Conservation (phyloP, 2,888 invertebrate genomes). For the Nomada lathburiana region DNA sequence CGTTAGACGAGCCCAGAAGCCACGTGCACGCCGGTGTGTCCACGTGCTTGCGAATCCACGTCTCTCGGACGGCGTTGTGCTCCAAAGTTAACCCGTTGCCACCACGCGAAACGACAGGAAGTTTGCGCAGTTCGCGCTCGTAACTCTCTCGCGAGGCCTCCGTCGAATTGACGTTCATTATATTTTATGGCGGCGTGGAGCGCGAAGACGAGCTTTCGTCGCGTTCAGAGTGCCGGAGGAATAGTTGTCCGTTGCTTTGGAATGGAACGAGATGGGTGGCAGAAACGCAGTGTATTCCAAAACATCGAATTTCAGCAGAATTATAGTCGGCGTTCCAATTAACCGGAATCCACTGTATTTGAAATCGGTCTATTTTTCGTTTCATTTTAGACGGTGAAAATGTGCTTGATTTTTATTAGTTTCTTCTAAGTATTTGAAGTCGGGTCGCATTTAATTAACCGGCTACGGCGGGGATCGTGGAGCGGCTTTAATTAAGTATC, state of each 20-base stretch:
- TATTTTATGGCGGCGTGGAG: constrained; percentile 60
- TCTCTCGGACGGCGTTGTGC: neutral
- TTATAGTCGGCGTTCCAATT: no score
- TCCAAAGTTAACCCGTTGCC: neutral
- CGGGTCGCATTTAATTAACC: neutral
- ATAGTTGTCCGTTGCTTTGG: no score
- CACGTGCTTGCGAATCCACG: constrained; percentile 58
- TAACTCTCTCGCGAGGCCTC: constrained; percentile 43
- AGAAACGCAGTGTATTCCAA: no score
- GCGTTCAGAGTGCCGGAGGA: neutral
- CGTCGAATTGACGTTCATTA: constrained; percentile 67
- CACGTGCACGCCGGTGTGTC: constrained; percentile 48
- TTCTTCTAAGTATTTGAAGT: no score
- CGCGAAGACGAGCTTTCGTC: constrained; percentile 6
- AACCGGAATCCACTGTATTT: no score
- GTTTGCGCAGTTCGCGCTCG: constrained; percentile 39
- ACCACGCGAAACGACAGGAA: constrained; percentile 38
- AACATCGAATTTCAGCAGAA: no score
- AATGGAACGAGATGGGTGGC: no score
- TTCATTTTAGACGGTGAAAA: no score
- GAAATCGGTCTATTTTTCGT: no score
- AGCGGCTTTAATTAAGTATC: neutral
- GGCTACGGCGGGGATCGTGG: neutral
- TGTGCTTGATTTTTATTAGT: no score
- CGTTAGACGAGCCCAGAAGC: constrained; percentile 17